A percentile compares a stretch with the other conserved stretches of the same genome.
These are phyloP conservation scores for Lucilia sericata DNA, from an alignment of 1,140 invertebrate species.

Conservation along the genomic window DNA sequence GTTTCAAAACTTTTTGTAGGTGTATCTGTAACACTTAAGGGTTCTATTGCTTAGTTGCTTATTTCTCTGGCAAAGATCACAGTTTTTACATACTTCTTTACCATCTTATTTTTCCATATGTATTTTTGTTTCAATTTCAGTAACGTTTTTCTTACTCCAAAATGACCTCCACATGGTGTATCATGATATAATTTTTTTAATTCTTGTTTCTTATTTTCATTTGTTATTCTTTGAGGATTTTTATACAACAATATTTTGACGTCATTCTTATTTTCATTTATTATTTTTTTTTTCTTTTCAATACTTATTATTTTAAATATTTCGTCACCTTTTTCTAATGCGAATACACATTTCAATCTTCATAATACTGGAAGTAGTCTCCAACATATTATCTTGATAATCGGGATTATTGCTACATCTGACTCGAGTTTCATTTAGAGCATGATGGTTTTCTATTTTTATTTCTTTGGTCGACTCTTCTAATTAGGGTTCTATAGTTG, in stretches of 20 bases:
- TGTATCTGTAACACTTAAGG: slow-evolving; percentile 13
- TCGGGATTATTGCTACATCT: slow-evolving; percentile 31
- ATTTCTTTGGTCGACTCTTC: neutral
- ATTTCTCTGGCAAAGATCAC: slow-evolving; percentile 8
- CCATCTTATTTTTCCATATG: slow-evolving; percentile 34
- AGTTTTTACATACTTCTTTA: slow-evolving; percentile 34
- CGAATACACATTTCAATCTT: neutral
- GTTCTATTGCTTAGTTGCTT: slow-evolving; percentile 11
- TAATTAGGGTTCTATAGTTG: too few relatives aligned
- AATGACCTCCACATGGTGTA: too few relatives aligned
- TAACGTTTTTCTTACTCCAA: neutral
- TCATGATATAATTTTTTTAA: too few relatives aligned
- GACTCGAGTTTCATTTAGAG: neutral
- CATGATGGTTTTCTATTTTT: neutral
- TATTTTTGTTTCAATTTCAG: slow-evolving; percentile 40
- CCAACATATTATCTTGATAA: slow-evolving; percentile 29
- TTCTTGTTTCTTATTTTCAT: too few relatives aligned
- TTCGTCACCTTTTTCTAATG: slow-evolving; percentile 19
- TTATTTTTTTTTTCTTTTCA: too few relatives aligned
- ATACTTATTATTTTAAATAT: neutral
- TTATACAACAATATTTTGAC: too few relatives aligned
- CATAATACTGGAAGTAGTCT: slow-evolving; percentile 4
- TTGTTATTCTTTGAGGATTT: too few relatives aligned
- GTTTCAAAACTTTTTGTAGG: slow-evolving; percentile 8
- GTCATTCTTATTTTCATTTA: too few relatives aligned